Conservation (phyloP, 2,113 vertebrate genomes). For the Ammospiza nelsoni region DNA sequence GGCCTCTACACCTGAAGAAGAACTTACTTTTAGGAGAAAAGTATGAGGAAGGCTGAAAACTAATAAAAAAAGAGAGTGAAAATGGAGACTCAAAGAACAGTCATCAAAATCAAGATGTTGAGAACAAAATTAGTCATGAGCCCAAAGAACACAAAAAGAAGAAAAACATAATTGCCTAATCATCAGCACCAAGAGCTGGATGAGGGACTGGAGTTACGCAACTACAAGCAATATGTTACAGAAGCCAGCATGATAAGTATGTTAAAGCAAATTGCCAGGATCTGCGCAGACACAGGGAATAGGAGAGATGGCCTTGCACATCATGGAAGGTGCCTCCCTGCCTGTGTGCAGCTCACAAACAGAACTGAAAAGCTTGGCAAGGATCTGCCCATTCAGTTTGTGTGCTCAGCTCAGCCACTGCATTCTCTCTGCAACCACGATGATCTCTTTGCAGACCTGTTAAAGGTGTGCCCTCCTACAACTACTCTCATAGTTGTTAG, state of each 20-base stretch:
- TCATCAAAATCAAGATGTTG: neutral
- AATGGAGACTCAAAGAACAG: neutral
- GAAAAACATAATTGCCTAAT: neutral
- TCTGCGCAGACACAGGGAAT: neutral
- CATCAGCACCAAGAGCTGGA: neutral
- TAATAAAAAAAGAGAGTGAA: neutral
- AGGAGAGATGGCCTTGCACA: neutral
- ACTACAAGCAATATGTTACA: accelerated
- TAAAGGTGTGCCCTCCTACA: neutral
- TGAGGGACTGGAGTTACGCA: neutral
- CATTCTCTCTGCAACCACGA: neutral
- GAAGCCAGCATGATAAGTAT: neutral
- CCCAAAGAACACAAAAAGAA: neutral
- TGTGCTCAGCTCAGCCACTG: neutral
- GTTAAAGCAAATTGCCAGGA: neutral
- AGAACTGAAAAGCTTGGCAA: neutral
- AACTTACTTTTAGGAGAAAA: neutral
- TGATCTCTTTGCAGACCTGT: neutral
- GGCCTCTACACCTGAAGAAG: neutral
- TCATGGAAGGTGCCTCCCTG: neutral
- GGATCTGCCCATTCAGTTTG: neutral
- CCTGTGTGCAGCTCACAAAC: neutral
- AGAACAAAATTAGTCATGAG: neutral
- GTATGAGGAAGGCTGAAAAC: neutral
- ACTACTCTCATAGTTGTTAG: neutral